Conservation (phyloP, 2,888 invertebrate species). For the Aporophyla lueneburgensis region DNA sequence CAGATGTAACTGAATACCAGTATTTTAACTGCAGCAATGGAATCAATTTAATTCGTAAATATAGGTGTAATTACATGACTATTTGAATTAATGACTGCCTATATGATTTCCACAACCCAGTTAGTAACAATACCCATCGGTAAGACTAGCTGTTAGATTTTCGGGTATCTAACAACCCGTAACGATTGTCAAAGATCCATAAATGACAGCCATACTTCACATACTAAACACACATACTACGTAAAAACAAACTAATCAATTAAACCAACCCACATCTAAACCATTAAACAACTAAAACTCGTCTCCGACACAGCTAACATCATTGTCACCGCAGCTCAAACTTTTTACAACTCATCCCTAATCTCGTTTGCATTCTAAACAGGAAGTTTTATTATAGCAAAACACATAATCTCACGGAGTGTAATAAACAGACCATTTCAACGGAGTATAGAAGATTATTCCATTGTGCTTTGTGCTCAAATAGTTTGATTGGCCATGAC, state of each 20-base stretch:
- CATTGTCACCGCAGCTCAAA: slow-evolving; percentile 53
- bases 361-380: slow-evolving; percentile 65
- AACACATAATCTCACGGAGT: slow-evolving; percentile 55
- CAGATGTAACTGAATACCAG: too few relatives aligned
- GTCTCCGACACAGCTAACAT: slow-evolving; percentile 42
- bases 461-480: slow-evolving; percentile 51
- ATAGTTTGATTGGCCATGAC: slow-evolving; percentile 56
- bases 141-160: too few relatives aligned
- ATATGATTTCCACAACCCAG: too few relatives aligned
- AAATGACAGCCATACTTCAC: too few relatives aligned
- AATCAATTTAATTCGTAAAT: too few relatives aligned
- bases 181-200: too few relatives aligned
- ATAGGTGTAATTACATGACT: too few relatives aligned
- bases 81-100: too few relatives aligned
- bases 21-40: too few relatives aligned
- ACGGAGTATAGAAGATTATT: slow-evolving; percentile 50
- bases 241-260: slow-evolving; percentile 15
- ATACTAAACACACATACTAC: too few relatives aligned
- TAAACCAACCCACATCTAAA: slow-evolving; percentile 30
- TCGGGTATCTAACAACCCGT: too few relatives aligned
- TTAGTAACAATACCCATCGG: too few relatives aligned
- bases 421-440: slow-evolving; percentile 61
- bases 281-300: slow-evolving; percentile 15
- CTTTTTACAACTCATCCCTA: slow-evolving; percentile 60
- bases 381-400: slow-evolving; percentile 56